Evolutionary conservation across 2,888 invertebrate species (phyloP).

Genomic region (Stenotaenia linearis): DNA sequence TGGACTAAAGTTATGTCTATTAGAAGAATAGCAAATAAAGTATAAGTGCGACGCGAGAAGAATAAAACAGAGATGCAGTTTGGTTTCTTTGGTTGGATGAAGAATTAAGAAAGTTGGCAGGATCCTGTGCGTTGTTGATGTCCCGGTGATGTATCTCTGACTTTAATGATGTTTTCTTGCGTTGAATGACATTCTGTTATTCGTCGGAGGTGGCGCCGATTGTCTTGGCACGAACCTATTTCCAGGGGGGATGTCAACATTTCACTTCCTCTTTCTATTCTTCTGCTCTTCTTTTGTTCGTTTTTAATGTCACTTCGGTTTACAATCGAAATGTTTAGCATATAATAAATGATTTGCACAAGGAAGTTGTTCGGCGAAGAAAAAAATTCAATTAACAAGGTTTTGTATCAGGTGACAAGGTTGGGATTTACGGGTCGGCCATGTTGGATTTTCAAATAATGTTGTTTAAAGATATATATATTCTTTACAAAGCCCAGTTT

Average conservation of each 20-base stretch:
- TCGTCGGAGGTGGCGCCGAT: background rate
- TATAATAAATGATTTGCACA: background rate
- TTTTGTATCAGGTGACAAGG: background rate
- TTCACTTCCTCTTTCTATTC: background rate
- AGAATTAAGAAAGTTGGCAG: background rate
- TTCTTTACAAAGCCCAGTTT: too few relatives aligned
- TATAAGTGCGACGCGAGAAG: too few relatives aligned
- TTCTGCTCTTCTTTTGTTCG: background rate
- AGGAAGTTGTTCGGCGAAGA: background rate
- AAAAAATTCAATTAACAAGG: background rate
- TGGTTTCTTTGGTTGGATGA: too few relatives aligned
- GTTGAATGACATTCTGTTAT: constrained; percentile 4
- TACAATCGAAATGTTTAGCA: constrained; percentile 5
- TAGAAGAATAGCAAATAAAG: too few relatives aligned
- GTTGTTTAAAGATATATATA: background rate
- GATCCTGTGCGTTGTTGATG: background rate
- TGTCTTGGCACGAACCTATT: constrained; percentile 4
- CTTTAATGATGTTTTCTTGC: background rate
- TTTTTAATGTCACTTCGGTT: background rate
- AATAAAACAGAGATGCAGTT: too few relatives aligned
- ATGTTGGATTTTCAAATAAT: background rate
- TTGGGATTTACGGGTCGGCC: background rate
- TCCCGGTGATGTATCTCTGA: background rate
- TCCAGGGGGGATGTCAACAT: background rate
- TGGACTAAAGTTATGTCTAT: too few relatives aligned